phyloP scores from a whole-genome alignment of 2,888 invertebrate species.

The Netelia inedita region DNA sequence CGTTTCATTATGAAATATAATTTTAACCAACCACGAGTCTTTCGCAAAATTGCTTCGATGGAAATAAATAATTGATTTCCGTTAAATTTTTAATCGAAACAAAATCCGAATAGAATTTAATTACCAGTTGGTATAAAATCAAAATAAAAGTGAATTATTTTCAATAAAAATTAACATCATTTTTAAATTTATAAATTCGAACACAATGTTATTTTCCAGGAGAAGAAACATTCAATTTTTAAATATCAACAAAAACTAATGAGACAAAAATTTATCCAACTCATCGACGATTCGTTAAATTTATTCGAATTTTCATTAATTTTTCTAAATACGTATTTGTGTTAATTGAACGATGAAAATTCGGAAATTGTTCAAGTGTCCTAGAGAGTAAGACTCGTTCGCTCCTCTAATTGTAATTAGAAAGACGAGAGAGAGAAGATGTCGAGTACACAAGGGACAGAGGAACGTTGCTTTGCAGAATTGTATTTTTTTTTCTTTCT shows the following conservation, averaged over 20 bases:
- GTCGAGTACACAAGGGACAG: slow-evolving; percentile 24
- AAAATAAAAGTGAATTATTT: too few relatives aligned
- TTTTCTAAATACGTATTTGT: neutral
- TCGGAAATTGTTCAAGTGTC: neutral
- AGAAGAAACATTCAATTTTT: too few relatives aligned
- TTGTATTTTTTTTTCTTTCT: slow-evolving; percentile 39
- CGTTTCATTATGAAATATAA: neutral
- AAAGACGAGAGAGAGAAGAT: slow-evolving; percentile 26
- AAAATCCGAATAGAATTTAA: too few relatives aligned
- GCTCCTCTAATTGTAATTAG: slow-evolving; percentile 43
- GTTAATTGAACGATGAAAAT: neutral
- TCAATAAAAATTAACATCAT: too few relatives aligned
- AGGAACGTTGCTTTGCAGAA: neutral
- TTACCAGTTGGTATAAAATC: too few relatives aligned
- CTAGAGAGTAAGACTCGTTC: slow-evolving; percentile 2
- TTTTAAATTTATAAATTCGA: too few relatives aligned
- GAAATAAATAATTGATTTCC: too few relatives aligned
- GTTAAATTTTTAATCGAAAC: too few relatives aligned
- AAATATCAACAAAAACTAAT: too few relatives aligned
- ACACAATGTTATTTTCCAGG: too few relatives aligned
- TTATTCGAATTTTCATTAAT: neutral
- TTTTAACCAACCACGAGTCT: neutral
- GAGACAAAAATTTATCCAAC: neutral
- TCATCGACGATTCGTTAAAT: neutral
- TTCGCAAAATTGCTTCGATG: too few relatives aligned